Base-by-base conservation (phyloP, 1,140 invertebrate genomes). In the Akabosia matsudoensis region DNA sequence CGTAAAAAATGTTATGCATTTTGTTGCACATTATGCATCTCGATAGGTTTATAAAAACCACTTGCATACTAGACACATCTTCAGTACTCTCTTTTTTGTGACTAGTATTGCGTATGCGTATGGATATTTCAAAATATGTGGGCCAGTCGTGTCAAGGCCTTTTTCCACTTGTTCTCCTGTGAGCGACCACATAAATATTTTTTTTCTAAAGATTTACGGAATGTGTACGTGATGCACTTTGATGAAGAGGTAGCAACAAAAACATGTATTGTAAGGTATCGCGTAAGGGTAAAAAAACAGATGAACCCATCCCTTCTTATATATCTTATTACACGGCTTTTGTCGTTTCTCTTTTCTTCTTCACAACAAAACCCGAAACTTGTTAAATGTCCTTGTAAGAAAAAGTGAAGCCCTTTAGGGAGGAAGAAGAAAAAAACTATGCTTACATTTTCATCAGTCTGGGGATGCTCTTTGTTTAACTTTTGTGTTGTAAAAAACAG, bases 71-170 rank as follows among this genome's bases (percentile, higher is more conserved):
- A 45, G 7, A 45, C 18, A 45, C 7, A 45, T 7, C 37, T 45
- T n/a, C n/a, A n/a, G n/a, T n/a, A n/a, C n/a, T n/a, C n/a, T n/a
- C n/a, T n/a, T n/a, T n/a, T n/a, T n/a, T n/a, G n/a, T n/a, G n/a
- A n/a, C n/a, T n/a, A n/a, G n/a, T n/a, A n/a, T n/a, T n/a, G n/a
- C n/a, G n/a, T n/a, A n/a, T n/a, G n/a, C n/a, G n/a, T n/a, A n/a
- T n/a, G 37, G 7, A 18, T 45, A 31, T 67, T 67, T 67, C 28
- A 67, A 67, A n/a, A 67, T 67, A 67, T 67, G 61, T 67, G 61
- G 61, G 61, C 61, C 61, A 67, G 61, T 67, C 61, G 61, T 67
- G 61, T 67, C 61, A 67, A 67, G 61, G 61, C 31, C 61, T 67
- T 67, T 31, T 67, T 67, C 61, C 61, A 67, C 61, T 67, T 67